Conservation (phyloP, 92 coral and sea anemone genomes). For the Virgularia gustaviana region DNA sequence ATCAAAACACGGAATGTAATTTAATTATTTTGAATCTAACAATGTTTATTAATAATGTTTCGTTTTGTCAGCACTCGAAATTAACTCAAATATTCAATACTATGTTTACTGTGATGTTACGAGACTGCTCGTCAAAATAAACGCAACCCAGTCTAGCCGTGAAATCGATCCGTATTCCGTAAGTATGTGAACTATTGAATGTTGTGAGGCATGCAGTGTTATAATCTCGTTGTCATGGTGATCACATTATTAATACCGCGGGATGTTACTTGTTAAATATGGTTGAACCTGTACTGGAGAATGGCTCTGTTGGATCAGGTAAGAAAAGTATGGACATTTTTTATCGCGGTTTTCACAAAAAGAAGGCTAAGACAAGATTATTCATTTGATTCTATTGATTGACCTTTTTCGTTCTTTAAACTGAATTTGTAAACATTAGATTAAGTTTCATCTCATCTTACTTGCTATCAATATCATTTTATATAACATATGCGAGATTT, state of each 20-base stretch:
- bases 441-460: neutral
- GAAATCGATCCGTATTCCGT: neutral
- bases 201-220: neutral
- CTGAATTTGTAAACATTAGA: neutral
- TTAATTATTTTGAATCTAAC: too few species aligned
- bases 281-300: neutral
- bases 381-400: neutral
- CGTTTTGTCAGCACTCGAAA: too few species aligned
- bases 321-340: neutral
- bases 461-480: neutral
- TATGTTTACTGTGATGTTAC: too few species aligned
- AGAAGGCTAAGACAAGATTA: neutral
- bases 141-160: too few species aligned
- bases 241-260: neutral
- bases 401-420: neutral
- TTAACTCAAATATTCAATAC: too few species aligned
- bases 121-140: too few species aligned
- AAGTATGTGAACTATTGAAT: neutral
- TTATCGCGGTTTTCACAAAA: neutral
- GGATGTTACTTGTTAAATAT: neutral
- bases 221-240: conserved; percentile 32
- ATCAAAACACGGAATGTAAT: too few species aligned
- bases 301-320: neutral
- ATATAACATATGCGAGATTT: neutral
- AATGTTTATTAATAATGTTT: too few species aligned